Base-by-base conservation (phyloP, 2,888 invertebrate species). In the Ectemnius lituratus region DNA sequence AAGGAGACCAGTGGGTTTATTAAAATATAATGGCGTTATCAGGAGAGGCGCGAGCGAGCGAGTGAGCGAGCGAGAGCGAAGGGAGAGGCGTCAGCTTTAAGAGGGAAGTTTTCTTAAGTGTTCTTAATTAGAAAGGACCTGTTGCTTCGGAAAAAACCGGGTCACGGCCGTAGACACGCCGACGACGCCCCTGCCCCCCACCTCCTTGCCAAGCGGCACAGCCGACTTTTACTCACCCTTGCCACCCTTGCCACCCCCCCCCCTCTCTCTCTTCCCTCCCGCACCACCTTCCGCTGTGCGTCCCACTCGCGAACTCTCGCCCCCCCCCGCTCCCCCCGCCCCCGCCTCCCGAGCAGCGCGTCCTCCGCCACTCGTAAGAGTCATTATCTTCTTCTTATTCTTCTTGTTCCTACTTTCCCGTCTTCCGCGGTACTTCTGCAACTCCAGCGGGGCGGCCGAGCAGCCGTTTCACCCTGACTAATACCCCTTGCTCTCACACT, bases 91-190 rank as follows among this genome's bases (percentile, higher is more conserved):
- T 89, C 88, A 87, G 89, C 90, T 91, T 90, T 89, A 90, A 90
- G 90, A 90, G 90, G 88, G 87, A 90, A 90, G 90, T 90, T 91
- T 90, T 91, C 90, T 90, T 91, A 91, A 91, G 90, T 90, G 90
- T 90, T 90, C 90, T 90, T 91, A 91, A 91, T 91, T 91, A 91
- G 90, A 90, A 89, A 89, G 88, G 86, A 91, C 90, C 90, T 91
- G 90, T 91, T 91, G 90, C 90, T 90, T 90, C 89, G 88, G 90
- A 91, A 91, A 91, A 91, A 90, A 91, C 89, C 86, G 84, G 90
- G 90, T 91, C 90, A 91, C 86, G 90, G 90, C 86, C 90, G 88
- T 88, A 88, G 88, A 87, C 87, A 83, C 84, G 86, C 82, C 84
- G 85, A 83, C 81, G 78, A 76, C 79, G 68, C 67, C 73, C 61